Conservation (phyloP, 2,888 invertebrate species). For the Rotaria macrura region DNA sequence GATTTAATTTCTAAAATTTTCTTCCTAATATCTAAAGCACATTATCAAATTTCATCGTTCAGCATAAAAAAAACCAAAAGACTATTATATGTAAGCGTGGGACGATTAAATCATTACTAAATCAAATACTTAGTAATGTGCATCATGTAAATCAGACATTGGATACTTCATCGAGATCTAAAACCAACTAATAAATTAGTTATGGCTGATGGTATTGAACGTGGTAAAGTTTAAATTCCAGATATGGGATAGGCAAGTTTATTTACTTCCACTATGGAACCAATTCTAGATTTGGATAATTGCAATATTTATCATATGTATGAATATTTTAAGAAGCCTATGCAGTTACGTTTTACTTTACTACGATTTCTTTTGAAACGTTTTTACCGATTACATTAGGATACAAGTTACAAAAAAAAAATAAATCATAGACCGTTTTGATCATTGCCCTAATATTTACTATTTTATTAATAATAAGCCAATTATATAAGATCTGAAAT, state of each 20-base stretch:
- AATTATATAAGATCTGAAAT: no score
- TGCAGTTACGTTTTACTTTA: no score
- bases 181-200: conserved; percentile 98
- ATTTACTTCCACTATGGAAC: conserved; percentile 92
- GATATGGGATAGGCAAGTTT: conserved; percentile 98
- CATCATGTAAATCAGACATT: conserved; percentile 96
- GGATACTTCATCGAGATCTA: conserved; percentile 94
- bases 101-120: conserved; percentile 75
- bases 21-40: conserved; percentile 56
- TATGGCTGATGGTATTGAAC: conserved; percentile 93
- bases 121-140: conserved; percentile 95
- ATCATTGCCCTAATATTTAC: no score
- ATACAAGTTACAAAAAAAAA: no score
- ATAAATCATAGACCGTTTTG: no score
- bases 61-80: conserved; percentile 90
- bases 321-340: no score
- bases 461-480: no score
- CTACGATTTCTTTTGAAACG: no score
- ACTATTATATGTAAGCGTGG: conserved; percentile 84
- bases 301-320: no score
- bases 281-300: conserved; percentile 70
- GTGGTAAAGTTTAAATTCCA: conserved; percentile 91
- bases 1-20: neutral
- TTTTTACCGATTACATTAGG: no score
- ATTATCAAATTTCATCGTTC: conserved; percentile 97